These are phyloP conservation scores for Drosophila sechellia DNA, from an alignment of 1,140 invertebrate species.

Conservation along the genomic window DNA sequence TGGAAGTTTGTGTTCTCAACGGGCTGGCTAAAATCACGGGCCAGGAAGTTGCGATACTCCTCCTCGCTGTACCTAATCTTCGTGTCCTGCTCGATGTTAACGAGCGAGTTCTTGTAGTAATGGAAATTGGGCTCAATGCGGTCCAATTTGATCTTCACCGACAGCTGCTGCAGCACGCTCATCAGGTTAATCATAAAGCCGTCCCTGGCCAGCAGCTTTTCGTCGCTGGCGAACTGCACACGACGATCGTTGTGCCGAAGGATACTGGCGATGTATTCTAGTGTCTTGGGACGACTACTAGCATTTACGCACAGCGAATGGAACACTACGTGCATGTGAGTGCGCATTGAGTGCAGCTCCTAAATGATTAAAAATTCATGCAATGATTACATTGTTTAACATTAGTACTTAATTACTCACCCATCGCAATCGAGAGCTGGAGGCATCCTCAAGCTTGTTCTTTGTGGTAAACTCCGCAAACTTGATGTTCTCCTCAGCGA, in stretches of 20 bases:
- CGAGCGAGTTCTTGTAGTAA: slow-evolving; percentile 91
- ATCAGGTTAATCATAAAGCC: slow-evolving; percentile 98
- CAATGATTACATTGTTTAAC: no score
- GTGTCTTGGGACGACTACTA: slow-evolving; percentile 89
- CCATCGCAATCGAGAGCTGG: slow-evolving; percentile 66
- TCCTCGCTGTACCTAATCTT: slow-evolving; percentile 92
- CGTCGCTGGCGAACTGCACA: slow-evolving; percentile 95
- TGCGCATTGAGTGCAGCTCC: slow-evolving; percentile 90
- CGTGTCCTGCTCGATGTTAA: slow-evolving; percentile 93
- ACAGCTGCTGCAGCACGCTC: slow-evolving; percentile 94
- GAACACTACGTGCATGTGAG: slow-evolving; percentile 91
- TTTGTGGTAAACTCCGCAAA: slow-evolving; percentile 88
- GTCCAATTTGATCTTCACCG: slow-evolving; percentile 93
- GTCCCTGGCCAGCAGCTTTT: slow-evolving; percentile 93
- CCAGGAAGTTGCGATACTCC: slow-evolving; percentile 91
- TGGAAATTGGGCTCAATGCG: slow-evolving; percentile 94
- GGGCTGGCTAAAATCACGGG: slow-evolving; percentile 60
- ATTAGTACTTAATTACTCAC: slow-evolving; percentile 35
- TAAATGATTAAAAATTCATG: slow-evolving; percentile 6
- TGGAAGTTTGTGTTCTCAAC: slow-evolving; percentile 91
- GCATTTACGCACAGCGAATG: slow-evolving; percentile 93
- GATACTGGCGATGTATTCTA: slow-evolving; percentile 91
- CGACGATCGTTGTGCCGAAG: slow-evolving; percentile 93
- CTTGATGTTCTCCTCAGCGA: slow-evolving; percentile 95
- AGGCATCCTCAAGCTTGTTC: slow-evolving; percentile 84